phyloP scores from a whole-genome alignment of 2,113 vertebrate species.

The Corynorhinus townsendii region DNA sequence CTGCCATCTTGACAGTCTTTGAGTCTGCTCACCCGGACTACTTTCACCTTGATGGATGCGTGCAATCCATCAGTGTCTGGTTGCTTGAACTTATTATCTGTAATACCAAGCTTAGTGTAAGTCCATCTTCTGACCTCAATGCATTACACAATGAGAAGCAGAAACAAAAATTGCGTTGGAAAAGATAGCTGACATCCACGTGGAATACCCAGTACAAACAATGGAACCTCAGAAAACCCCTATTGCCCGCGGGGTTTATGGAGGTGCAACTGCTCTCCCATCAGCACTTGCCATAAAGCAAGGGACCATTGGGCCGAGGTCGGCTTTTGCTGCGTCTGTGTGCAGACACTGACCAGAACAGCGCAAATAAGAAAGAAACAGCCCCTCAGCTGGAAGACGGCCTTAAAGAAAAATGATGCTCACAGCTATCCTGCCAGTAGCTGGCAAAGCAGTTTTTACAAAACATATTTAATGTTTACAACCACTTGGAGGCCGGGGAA shows the following conservation, averaged over 20 bases:
- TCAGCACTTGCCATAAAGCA: conserved; percentile 66
- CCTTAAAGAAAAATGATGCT: conserved; percentile 78
- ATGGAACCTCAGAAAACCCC: conserved; percentile 27
- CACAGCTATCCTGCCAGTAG: conserved; percentile 56
- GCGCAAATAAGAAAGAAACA: conserved; percentile 56
- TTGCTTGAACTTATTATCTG: not conserved
- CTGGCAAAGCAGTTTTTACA: conserved; percentile 76
- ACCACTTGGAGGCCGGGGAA: conserved; percentile 55
- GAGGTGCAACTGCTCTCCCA: conserved; percentile 10
- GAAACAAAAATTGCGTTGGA: not conserved
- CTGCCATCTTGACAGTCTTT: conserved; percentile 39
- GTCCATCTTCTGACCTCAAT: conserved; percentile 14
- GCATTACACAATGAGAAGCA: not conserved
- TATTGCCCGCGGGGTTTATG: conserved; percentile 44
- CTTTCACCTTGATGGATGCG: conserved; percentile 43
- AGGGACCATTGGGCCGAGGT: conserved; percentile 41
- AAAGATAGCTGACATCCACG: not conserved
- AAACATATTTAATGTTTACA: conserved; percentile 81
- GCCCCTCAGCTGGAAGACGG: conserved; percentile 66
- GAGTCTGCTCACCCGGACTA: not conserved
- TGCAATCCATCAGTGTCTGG: conserved; percentile 19
- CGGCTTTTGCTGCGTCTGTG: conserved; percentile 56
- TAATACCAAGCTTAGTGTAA: not conserved
- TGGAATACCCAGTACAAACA: conserved; percentile 12
- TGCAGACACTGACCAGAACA: conserved; percentile 73